Base-by-base conservation (phyloP, 92 coral and sea anemone genomes). In the Nematostella vectensis region DNA sequence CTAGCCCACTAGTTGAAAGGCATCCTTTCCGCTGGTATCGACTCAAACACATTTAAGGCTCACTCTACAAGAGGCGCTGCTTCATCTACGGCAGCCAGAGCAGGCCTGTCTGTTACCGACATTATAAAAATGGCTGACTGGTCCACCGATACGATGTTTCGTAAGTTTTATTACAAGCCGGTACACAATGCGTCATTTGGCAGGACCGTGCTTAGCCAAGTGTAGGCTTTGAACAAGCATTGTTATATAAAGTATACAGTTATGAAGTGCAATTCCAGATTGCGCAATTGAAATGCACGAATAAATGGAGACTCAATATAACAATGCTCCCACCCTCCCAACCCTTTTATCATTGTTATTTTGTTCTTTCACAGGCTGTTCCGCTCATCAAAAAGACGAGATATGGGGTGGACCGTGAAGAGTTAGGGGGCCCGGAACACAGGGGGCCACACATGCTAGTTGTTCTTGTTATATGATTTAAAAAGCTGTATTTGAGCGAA, bases 261-360 rank as follows among this genome's bases (percentile, higher is more conserved):
- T 72, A 72, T 63, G 72, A 55, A 72, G 58, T 68, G 69, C 76
- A 68, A 75, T 68, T 75, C 8, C 82, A 67, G 63, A 75, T 68
- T 68, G 27, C 59, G 71, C 64, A 50, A 59, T 6, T 33, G 40
- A 33, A 33, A 6, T 33, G 40, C 40, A 33, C 40, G 40, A 33
- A 33, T 33, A 33, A 33, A 33, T 33, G 40, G 40, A 33, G 40
- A 33, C 15, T 6, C 40, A 33, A 33, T 33, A 33, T 33, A 33
- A 33, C 40, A 33, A 33, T 33, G 40, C 40, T 33, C 40, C 40
- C 40, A 33, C 40, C 40, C 40, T 33, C 40, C 40, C 40, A 15
- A 33, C 40, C 40, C 40, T 33, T 33, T 33, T 6, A 33, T 15
- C 40, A 6, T 33, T 15, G 40, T 33, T 33, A 33, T 15, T 33